Percentiles rank a stretch among this genome's conserved stretches.
Evolutionary conservation across 2,797 vertebrate species (phyloP).

Genomic region (Nasua narica): DNA sequence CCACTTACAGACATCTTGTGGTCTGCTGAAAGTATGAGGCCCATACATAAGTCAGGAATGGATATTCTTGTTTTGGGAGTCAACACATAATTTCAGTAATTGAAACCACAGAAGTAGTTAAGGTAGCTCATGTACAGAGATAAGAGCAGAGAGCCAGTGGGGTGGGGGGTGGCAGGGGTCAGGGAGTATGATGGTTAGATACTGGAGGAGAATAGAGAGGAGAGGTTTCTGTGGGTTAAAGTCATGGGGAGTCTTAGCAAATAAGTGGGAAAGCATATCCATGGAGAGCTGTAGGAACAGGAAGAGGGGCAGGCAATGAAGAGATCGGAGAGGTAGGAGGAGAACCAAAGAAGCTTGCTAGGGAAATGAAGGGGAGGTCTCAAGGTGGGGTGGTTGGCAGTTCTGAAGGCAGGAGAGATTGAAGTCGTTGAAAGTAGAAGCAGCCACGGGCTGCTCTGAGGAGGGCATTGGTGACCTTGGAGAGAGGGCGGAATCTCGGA

Average conservation of each 20-base stretch:
- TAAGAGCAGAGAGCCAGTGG: constrained; percentile 11
- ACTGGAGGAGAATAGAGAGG: neutral
- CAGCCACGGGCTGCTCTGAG: neutral
- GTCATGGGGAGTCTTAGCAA: neutral
- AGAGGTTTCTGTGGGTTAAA: constrained; percentile 25
- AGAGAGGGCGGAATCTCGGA: neutral
- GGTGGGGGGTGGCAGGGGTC: neutral
- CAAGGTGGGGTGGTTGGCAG: neutral
- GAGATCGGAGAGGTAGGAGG: neutral
- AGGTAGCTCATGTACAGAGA: constrained; percentile 55
- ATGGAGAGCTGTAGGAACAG: neutral
- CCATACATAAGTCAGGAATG: constrained; percentile 28
- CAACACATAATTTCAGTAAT: constrained; percentile 56
- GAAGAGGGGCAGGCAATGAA: neutral
- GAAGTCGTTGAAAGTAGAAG: neutral
- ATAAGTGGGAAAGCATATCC: neutral
- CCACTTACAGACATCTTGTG: constrained; percentile 29
- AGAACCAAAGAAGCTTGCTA: neutral
- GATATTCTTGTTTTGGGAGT: constrained; percentile 67
- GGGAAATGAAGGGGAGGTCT: neutral
- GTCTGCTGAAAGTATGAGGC: constrained; percentile 13
- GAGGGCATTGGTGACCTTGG: neutral
- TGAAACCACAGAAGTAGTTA: constrained; percentile 71
- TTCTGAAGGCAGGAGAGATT: neutral
- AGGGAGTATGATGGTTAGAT: neutral